Evolutionary conservation across 2,888 invertebrate genomes (phyloP), one percentile per base, ranked within the genome.

Genomic region (Acanthosepion esculentum): DNA sequence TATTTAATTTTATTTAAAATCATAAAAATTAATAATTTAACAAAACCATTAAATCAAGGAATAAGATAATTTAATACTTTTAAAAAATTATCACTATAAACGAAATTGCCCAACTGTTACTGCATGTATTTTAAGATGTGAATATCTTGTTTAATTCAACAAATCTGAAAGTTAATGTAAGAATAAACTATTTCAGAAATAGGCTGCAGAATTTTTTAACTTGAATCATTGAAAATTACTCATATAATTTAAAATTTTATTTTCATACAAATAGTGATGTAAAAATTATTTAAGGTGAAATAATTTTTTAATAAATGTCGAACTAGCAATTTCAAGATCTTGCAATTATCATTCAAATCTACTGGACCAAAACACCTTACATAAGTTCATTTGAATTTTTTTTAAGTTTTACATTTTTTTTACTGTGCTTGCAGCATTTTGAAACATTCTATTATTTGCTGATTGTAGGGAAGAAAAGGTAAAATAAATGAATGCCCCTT

Each of bases 231-330:
- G 78, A 78, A 78, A n/a, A n/a, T 78, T 29, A 78, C 18, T 78
- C 8, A 78, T n/a, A 78, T 78, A 78, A 78, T 78, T 55, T 78
- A n/a, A 78, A 78, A 78, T 78, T 78, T 78, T 78, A 78, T 78
- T 78, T 78, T 78, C n/a, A 7, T 78, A 78, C 29, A 78, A 78
- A 78, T 78, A n/a, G 15, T n/a, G 8, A n/a, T 12, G 18, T 8
- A 78, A 78, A 78, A 8, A 78, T 7, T 78, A n/a, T 78, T 78
- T 29, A n/a, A 78, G 15, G 12, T 8, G 7, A n/a, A 3, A 5
- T 29, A 8, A 8, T 10, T 78, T 78, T n/a, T 8, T 29, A 7
- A 2, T n/a, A n/a, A 78, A 15, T 18, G 18, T 50, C 7, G 8
- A 23, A 64, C 1, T 26, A 64, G 8, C 7, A 41, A 41, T 64